Percentiles rank a stretch among this genome's conserved stretches.
Conservation (phyloP, 2,888 invertebrate genomes). For the Agriopis aurantiaria region DNA sequence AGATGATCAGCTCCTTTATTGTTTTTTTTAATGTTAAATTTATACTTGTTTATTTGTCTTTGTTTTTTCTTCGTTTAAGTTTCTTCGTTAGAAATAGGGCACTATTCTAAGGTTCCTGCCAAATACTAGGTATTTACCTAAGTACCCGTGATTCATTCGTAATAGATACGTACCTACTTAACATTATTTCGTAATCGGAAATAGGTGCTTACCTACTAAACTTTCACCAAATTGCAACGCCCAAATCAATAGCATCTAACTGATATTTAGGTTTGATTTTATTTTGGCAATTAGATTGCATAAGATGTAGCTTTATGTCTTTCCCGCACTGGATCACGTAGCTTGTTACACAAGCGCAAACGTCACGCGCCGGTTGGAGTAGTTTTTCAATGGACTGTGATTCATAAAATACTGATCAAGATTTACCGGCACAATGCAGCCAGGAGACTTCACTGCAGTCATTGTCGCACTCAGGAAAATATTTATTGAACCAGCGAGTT, state of each 20-base stretch:
- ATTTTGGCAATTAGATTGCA: slow-evolving; percentile 81
- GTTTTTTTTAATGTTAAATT: too few relatives aligned
- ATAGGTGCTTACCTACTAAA: slow-evolving; percentile 52
- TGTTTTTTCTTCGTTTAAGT: too few relatives aligned
- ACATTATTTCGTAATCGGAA: slow-evolving; percentile 49
- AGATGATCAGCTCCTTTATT: too few relatives aligned
- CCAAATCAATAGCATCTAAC: slow-evolving; percentile 54
- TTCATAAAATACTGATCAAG: slow-evolving; percentile 52
- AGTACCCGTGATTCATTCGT: slow-evolving; percentile 30
- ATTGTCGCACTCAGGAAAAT: too few relatives aligned
- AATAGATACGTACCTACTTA: slow-evolving; percentile 35
- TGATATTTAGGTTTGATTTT: slow-evolving; percentile 69
- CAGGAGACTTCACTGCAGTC: too few relatives aligned
- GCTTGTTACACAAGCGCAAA: slow-evolving; percentile 77
- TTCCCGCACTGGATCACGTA: slow-evolving; percentile 80
- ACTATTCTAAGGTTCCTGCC: too few relatives aligned
- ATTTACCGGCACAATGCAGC: too few relatives aligned
- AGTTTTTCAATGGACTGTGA: slow-evolving; percentile 71
- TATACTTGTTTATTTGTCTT: too few relatives aligned
- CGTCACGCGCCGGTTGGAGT: slow-evolving; percentile 62
- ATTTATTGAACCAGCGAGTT: too few relatives aligned
- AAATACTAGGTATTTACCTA: too few relatives aligned
- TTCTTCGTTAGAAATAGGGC: too few relatives aligned
- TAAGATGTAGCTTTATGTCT: slow-evolving; percentile 67
- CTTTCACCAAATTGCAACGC: slow-evolving; percentile 78